phyloP scores from a whole-genome alignment of 2,888 invertebrate genomes.

The Dorcus hopei region DNA sequence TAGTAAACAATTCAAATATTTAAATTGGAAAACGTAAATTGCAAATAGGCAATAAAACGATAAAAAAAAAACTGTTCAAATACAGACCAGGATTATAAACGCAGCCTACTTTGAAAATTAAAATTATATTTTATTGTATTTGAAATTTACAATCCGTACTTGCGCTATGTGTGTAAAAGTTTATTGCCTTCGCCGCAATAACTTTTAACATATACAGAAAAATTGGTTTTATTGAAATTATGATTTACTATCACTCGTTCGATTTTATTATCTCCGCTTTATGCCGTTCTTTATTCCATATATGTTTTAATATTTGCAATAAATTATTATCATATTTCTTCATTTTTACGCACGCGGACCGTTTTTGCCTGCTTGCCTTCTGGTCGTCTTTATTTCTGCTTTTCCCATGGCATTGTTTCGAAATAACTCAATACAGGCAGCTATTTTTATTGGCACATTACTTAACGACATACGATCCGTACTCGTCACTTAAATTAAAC shows the following conservation, averaged over 20 bases:
- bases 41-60: conserved; percentile 3
- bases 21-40: neutral
- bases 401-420: conserved; percentile 15
- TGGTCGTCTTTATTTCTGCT: conserved; percentile 9
- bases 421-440: conserved; percentile 13
- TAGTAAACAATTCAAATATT: too few relatives aligned
- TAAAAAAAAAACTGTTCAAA: conserved; percentile 3
- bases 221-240: conserved; percentile 48
- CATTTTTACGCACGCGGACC: conserved; percentile 13
- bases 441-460: conserved; percentile 15
- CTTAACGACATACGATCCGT: too few relatives aligned
- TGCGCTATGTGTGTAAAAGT: conserved; percentile 35
- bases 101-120: conserved; percentile 33
- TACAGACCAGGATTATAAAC: conserved; percentile 21
- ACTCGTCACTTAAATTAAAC: too few relatives aligned
- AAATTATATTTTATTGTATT: conserved; percentile 43
- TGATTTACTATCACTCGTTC: conserved; percentile 44
- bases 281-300: conserved; percentile 33
- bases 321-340: conserved; percentile 29
- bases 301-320: conserved; percentile 36
- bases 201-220: conserved; percentile 35
- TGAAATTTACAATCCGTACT: conserved; percentile 42
- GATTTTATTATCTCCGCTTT: conserved; percentile 18
- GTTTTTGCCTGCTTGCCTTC: neutral
- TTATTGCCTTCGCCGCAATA: conserved; percentile 42